These are phyloP conservation scores for Eurystomus gularis DNA, from an alignment of 2,113 vertebrate species.

Conservation along the genomic window DNA sequence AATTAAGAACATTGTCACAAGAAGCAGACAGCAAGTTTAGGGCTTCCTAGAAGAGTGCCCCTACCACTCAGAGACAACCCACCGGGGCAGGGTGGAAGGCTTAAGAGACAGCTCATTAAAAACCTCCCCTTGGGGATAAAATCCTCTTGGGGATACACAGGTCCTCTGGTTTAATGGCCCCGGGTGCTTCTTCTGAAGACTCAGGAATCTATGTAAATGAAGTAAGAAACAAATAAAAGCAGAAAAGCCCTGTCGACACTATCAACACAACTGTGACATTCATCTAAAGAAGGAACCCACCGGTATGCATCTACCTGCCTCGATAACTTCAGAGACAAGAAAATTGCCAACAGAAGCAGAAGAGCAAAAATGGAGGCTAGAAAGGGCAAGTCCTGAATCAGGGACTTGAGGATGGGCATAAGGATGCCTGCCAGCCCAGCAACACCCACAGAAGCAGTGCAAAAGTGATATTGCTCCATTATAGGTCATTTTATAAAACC, in stretches of 20 bases:
- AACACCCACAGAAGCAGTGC: neutral
- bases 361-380: neutral
- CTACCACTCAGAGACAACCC: neutral
- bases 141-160: neutral
- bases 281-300: neutral
- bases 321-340: neutral
- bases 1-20: conserved; percentile 3
- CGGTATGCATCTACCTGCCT: neutral
- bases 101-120: neutral
- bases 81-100: neutral
- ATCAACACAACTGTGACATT: neutral
- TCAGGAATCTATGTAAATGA: neutral
- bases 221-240: neutral
- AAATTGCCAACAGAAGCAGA: neutral
- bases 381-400: neutral
- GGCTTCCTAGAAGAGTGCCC: neutral
- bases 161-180: neutral
- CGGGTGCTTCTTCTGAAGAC: neutral
- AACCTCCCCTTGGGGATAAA: neutral
- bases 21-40: neutral
- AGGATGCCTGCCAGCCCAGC: neutral
- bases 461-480: neutral
- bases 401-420: neutral
- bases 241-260: neutral
- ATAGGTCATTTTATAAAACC: neutral